These are phyloP conservation scores for Urechis unicinctus DNA, from an alignment of 2,888 invertebrate genomes.

Conservation along the genomic window DNA sequence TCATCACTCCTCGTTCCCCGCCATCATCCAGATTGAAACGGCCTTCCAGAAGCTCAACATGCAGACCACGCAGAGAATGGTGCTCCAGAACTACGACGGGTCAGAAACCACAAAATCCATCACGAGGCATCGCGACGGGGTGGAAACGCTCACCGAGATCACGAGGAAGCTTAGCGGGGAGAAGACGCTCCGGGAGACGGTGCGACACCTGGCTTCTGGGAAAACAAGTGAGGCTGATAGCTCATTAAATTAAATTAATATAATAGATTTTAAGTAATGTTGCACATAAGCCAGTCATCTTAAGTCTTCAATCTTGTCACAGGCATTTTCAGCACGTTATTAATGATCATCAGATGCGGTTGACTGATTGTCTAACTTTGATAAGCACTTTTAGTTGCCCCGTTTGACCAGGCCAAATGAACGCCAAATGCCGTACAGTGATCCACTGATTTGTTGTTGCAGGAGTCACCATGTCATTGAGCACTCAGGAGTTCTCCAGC, in stretches of 20 bases:
- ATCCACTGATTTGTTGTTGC: no score
- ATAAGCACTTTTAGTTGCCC: no score
- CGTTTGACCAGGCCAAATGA: no score
- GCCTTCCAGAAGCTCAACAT: conserved; percentile 33
- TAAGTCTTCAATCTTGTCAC: no score
- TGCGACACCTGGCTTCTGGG: conserved; percentile 14
- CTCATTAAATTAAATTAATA: no score
- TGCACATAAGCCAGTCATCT: no score
- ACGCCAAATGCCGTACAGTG: no score
- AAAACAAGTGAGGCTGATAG: conserved; percentile 11
- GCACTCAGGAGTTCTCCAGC: background rate
- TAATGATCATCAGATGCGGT: no score
- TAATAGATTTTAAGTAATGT: no score
- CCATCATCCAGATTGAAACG: conserved; percentile 34
- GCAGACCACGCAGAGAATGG: conserved; percentile 32
- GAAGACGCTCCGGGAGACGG: conserved; percentile 8
- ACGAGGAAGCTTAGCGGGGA: conserved; percentile 26
- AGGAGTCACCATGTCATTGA: conserved; percentile 18
- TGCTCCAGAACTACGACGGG: conserved; percentile 43
- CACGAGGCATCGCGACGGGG: conserved; percentile 26
- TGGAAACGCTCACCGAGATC: conserved; percentile 31
- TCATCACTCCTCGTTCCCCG: background rate
- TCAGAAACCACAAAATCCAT: conserved; percentile 36
- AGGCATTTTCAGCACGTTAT: no score
- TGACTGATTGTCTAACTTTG: no score